Percentiles rank a stretch among this genome's conserved stretches.
phyloP scores from a whole-genome alignment of 2,797 vertebrate genomes.

The Rhabdophis nuchalis region DNA sequence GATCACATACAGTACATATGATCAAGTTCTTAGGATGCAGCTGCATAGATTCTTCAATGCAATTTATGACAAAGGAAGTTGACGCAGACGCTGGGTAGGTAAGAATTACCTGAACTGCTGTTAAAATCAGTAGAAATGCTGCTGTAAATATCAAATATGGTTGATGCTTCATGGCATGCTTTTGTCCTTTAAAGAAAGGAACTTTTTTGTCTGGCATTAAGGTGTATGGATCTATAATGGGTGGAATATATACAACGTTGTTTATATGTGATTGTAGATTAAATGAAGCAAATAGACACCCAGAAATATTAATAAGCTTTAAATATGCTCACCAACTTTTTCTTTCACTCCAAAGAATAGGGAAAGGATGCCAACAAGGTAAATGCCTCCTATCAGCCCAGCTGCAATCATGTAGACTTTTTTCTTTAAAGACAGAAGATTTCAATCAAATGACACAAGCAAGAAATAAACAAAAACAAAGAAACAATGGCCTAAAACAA shows the following conservation, averaged over 20 bases:
- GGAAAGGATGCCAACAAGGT: conserved; percentile 81
- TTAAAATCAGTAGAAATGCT: conserved; percentile 92
- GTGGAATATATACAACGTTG: background rate
- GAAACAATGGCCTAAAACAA: background rate
- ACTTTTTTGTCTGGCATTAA: conserved; percentile 78
- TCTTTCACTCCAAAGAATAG: conserved; percentile 93
- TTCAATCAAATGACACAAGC: conserved; percentile 18
- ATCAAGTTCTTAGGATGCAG: conserved; percentile 24
- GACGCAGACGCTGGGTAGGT: background rate
- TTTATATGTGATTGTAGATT: conserved; percentile 32
- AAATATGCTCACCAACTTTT: conserved; percentile 80
- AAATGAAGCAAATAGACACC: conserved; percentile 8
- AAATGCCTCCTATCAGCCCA: conserved; percentile 81
- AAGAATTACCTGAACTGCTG: conserved; percentile 89
- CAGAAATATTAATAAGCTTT: conserved; percentile 15
- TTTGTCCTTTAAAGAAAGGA: conserved; percentile 84
- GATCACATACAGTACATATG: background rate
- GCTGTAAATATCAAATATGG: conserved; percentile 88
- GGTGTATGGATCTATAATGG: conserved; percentile 78
- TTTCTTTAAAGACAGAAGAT: conserved; percentile 68
- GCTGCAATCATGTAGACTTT: conserved; percentile 90
- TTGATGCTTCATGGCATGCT: conserved; percentile 83
- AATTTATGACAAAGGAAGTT: conserved; percentile 34
- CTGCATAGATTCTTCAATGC: conserved; percentile 6
- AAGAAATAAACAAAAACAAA: background rate